phyloP scores from a whole-genome alignment of 2,113 vertebrate genomes.

The Terrapene triunguis region DNA sequence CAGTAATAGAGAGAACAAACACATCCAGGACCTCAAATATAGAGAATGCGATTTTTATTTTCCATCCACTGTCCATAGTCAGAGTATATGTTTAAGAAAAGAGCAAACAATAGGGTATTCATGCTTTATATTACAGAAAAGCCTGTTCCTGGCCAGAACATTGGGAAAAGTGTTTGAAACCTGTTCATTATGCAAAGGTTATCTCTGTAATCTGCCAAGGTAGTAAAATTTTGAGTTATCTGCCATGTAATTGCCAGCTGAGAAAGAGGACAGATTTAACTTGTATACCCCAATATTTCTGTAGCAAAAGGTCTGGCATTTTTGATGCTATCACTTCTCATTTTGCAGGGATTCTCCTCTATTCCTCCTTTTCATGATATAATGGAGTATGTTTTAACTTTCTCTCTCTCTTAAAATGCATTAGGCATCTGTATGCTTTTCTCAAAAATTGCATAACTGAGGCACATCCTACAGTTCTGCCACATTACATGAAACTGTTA shows the following conservation, averaged over 20 bases:
- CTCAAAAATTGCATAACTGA: background rate
- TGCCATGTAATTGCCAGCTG: background rate
- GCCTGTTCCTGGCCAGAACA: background rate
- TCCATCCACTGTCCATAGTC: background rate
- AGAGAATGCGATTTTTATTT: background rate
- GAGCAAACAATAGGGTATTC: conserved; percentile 19
- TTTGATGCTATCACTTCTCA: background rate
- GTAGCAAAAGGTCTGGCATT: background rate
- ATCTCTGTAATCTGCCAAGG: background rate
- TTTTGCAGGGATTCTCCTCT: background rate
- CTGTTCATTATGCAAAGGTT: background rate
- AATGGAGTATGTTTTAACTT: background rate
- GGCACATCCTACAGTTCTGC: background rate
- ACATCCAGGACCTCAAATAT: background rate
- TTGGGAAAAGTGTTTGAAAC: conserved; percentile 34
- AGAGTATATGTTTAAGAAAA: conserved; percentile 35
- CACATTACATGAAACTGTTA: background rate
- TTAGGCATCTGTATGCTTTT: rapidly evolving
- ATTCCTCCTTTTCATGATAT: background rate
- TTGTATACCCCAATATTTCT: background rate
- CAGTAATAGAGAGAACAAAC: background rate
- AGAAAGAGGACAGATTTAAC: background rate
- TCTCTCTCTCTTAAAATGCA: background rate
- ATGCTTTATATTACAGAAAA: conserved; percentile 13
- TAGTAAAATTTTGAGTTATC: background rate